phyloP scores from a whole-genome alignment of 1,140 invertebrate genomes.

The Augochlora pura region DNA sequence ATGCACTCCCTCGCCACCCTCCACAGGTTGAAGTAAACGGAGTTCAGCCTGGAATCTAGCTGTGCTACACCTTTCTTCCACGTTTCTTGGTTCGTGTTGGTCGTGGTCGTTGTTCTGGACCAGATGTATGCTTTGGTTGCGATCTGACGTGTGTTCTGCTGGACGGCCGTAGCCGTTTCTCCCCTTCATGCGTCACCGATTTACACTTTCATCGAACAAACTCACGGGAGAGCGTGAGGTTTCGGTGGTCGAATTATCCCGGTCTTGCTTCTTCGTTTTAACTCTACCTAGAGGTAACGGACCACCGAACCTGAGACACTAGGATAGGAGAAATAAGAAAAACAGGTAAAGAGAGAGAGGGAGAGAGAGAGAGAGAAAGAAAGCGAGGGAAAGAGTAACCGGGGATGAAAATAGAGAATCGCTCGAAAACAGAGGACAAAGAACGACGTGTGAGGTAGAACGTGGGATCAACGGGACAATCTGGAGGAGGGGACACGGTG shows the following conservation, averaged over 20 bases:
- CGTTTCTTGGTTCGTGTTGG: conserved; percentile 1
- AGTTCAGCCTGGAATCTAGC: conserved; percentile 70
- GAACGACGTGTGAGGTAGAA: conserved; percentile 47
- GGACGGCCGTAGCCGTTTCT: not conserved
- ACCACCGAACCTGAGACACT: not conserved
- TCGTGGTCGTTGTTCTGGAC: not conserved
- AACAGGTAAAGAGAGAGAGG: not conserved
- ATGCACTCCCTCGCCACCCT: conserved; percentile 81
- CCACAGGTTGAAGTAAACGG: conserved; percentile 80
- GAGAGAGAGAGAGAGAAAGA: not conserved
- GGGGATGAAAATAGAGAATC: not conserved
- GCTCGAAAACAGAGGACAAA: conserved; percentile 26
- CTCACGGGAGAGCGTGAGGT: not conserved
- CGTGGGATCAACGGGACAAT: not conserved
- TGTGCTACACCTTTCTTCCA: conserved; percentile 33
- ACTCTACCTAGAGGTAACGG: not conserved
- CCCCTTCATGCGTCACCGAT: not conserved
- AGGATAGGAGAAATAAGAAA: not conserved
- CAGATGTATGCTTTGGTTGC: not conserved
- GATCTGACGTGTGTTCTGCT: not conserved
- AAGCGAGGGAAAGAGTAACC: not conserved
- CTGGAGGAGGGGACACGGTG: too few relatives aligned
- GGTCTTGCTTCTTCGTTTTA: not conserved
- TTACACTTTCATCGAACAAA: not conserved
- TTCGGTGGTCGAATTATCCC: too few relatives aligned